Evolutionary conservation across 30 jellyfish, hydroid and myxozoan genomes (phyloP).

Genomic region (Catostylus mosaicus): DNA sequence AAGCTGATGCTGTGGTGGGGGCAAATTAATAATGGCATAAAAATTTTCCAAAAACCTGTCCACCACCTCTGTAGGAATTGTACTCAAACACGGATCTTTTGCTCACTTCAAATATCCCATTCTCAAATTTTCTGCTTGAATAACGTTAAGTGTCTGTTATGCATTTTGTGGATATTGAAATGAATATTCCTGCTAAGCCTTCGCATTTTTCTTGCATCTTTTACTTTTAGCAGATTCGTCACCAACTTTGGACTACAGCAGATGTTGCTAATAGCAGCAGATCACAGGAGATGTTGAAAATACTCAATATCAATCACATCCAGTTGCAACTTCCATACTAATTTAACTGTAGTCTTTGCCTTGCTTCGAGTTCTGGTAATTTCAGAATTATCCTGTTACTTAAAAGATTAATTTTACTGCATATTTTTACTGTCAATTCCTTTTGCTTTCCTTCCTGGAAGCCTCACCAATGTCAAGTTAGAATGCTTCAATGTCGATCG

Average conservation of each 20-base stretch:
- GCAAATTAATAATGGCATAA: background rate
- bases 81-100: background rate
- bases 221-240: constrained; percentile 2
- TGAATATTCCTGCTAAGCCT: constrained; percentile 3
- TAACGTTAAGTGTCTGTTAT: background rate
- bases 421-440: background rate
- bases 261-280: background rate
- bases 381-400: background rate
- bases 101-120: constrained; percentile 9
- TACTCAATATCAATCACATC: background rate
- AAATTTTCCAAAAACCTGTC: constrained; percentile 1
- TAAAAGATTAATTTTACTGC: background rate
- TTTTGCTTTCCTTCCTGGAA: too few species aligned
- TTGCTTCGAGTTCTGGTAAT: background rate
- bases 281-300: background rate
- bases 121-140: constrained; percentile 1
- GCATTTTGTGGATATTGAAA: background rate
- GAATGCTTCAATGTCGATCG: background rate
- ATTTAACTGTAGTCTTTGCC: background rate
- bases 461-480: background rate
- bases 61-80: constrained; percentile 5
- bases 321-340: background rate
- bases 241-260: background rate
- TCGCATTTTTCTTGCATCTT: constrained; percentile 5
- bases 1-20: constrained; percentile 21